Conservation (phyloP, 2,888 invertebrate genomes). For the Netelia fuscicornis region DNA sequence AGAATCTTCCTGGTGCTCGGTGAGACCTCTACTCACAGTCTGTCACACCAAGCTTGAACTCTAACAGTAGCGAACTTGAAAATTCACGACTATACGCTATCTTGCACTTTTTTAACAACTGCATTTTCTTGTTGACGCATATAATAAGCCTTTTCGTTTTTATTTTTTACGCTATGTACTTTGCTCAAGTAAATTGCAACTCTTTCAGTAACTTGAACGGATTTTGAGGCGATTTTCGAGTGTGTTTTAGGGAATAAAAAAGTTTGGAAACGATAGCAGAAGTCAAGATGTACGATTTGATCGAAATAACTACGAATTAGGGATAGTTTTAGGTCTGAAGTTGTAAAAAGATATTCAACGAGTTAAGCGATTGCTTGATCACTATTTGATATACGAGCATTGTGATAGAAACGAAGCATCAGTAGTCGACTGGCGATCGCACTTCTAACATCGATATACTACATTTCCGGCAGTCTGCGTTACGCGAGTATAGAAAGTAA, state of each 20-base stretch:
- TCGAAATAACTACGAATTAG: too few relatives aligned
- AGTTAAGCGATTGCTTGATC: neutral
- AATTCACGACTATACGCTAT: neutral
- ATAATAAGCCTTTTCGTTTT: neutral
- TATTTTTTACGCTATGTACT: neutral
- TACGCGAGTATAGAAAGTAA: conserved; percentile 76
- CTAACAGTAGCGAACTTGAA: neutral
- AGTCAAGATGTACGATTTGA: too few relatives aligned
- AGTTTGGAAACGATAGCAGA: too few relatives aligned
- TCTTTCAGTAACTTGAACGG: too few relatives aligned
- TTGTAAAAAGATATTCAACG: too few relatives aligned
- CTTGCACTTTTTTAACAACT: neutral
- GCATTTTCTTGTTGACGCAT: neutral
- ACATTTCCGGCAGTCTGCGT: conserved; percentile 73
- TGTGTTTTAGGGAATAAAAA: too few relatives aligned
- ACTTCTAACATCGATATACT: conserved; percentile 34
- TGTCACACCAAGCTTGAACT: neutral
- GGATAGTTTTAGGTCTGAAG: too few relatives aligned
- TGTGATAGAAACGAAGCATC: neutral
- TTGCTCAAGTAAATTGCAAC: too few relatives aligned
- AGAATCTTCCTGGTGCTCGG: neutral
- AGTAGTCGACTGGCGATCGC: conserved; percentile 13
- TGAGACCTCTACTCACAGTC: neutral
- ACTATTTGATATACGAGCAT: neutral
- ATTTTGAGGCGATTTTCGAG: too few relatives aligned